Base-by-base conservation (phyloP, 2,888 invertebrate genomes). In the Micropterix aruncella region DNA sequence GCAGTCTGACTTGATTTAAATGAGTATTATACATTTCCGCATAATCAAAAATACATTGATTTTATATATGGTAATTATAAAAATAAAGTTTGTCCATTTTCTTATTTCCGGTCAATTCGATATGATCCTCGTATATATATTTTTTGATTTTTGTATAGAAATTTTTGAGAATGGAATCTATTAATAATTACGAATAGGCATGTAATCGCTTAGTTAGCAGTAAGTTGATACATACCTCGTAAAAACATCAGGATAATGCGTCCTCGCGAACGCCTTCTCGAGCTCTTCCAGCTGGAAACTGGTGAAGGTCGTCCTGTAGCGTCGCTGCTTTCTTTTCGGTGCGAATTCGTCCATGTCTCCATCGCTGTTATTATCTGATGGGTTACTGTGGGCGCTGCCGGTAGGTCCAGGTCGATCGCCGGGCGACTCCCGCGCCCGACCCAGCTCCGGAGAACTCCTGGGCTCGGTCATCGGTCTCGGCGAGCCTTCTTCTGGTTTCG, bases 221-320 rank as follows among this genome's bases (percentile, higher is more conserved):
- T n/a, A n/a, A n/a, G n/a, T n/a, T n/a, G n/a, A 18, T 9, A 53
- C 70, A 67, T 57, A 90, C 91, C 91, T 86, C 38, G 95, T 95
- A 67, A 96, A 96, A 2, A 96, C 95, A 65, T 96, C 96, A 27
- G 96, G 96, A 62, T 96, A 96, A 64, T 96, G 96, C 12, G 96
- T 96, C 60, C 94, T 83, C 2, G 94, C 87, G 68, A 96, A 96
- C 0, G 95, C 94, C 60, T 95, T 95, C 66, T 96, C 95, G 55
- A 96, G 65, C 62, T 96, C 95, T 62, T 96, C 95, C 52, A 96
- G 72, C 63, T 96, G 91, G 59, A 89, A 92, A 57, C 90, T 90
- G 40, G 93, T 92, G 65, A 93, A 93, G 19, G 93, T 93, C n/a
- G 93, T 93, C 51, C 93, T 73, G 61, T 93, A 93, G 40, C 93